Base-by-base conservation (phyloP, 23 tunicate genomes). In the Phallusia fumigata region DNA sequence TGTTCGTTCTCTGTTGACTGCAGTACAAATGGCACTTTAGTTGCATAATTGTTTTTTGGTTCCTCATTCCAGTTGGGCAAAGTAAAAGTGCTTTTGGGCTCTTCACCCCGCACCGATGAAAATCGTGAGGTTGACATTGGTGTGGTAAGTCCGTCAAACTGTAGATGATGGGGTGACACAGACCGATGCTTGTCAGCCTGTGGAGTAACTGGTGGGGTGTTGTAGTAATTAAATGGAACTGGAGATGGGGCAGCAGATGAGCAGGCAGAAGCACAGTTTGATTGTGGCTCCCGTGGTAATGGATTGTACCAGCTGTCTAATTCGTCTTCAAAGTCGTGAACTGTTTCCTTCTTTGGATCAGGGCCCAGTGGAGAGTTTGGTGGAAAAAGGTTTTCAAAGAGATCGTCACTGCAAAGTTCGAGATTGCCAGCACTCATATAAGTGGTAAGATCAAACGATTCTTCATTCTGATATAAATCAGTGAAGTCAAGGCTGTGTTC, bases 231-330 rank as follows among this genome's bases (percentile, higher is more conserved):
- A 47, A 88, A 91, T 47, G 93, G 90, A 12, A 89, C 90, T 10
- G 98, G 98, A 33, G 98, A 94, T 0, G 87, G 85, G 15, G 98
- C 94, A 24, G 98, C 88, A 0, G 98, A 94, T 75, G 98, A 89
- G 82, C 98, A 94, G 64, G 98, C 98, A 16, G 97, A 92, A 28
- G 82, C 80, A 83, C 85, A 86, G 11, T 75, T 81, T 11, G 91
- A 87, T 15, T 83, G 73, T 74, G 94, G 94, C 6, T 82, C 93
- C 31, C 84, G 65, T 21, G 84, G 30, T 13, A 73, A 3, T 31
- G 85, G 33, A 22, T 50, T 49, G 72, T 83, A 83, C 84, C 92
- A 83, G 64, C 65, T 79, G 77, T 88, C 87, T 31, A 88, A 64
- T 78, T 88, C 92, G 35, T 53, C 58, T 28, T 88, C 92, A 83